Percentiles rank a stretch among this genome's conserved stretches.
Evolutionary conservation across 1,140 invertebrate species (phyloP).

Genomic region (Cotesia chilonis): DNA sequence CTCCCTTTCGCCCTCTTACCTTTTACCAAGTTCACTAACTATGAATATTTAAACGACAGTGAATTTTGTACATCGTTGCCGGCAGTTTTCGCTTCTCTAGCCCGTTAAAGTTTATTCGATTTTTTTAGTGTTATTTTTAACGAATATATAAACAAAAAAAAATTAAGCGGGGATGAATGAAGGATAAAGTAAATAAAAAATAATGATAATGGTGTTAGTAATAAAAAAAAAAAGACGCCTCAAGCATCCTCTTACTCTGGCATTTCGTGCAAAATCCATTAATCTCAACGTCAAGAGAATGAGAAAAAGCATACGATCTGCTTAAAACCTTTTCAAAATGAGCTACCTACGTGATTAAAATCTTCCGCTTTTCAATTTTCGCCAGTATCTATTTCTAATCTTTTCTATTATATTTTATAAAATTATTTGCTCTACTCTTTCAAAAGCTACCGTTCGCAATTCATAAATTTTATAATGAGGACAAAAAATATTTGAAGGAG

Average conservation of each 20-base stretch:
- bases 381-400: too few species aligned
- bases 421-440: too few species aligned
- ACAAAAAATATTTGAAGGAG: too few species aligned
- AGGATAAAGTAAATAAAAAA: slow-evolving; percentile 27
- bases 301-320: slow-evolving; percentile 5
- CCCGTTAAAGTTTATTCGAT: background rate
- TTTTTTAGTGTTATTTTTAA: background rate
- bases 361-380: slow-evolving; percentile 28
- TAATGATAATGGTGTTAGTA: background rate
- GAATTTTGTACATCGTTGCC: slow-evolving; percentile 31
- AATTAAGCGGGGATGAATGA: slow-evolving; percentile 9
- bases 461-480: too few species aligned
- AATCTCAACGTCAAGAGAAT: slow-evolving; percentile 33
- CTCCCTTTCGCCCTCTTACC: slow-evolving; percentile 14
- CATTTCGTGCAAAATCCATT: slow-evolving; percentile 37
- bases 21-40: background rate
- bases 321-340: slow-evolving; percentile 10
- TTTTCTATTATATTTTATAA: too few species aligned
- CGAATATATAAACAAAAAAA: slow-evolving; percentile 1
- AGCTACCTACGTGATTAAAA: slow-evolving; percentile 36
- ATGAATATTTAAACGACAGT: slow-evolving; percentile 39
- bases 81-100: slow-evolving; percentile 21
- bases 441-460: too few species aligned
- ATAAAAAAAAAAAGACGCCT: background rate
- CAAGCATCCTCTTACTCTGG: slow-evolving; percentile 22